A percentile compares a stretch with the other conserved stretches of the same genome.
phyloP scores from a whole-genome alignment of 1,140 invertebrate species.

The Drosophila bocki region DNA sequence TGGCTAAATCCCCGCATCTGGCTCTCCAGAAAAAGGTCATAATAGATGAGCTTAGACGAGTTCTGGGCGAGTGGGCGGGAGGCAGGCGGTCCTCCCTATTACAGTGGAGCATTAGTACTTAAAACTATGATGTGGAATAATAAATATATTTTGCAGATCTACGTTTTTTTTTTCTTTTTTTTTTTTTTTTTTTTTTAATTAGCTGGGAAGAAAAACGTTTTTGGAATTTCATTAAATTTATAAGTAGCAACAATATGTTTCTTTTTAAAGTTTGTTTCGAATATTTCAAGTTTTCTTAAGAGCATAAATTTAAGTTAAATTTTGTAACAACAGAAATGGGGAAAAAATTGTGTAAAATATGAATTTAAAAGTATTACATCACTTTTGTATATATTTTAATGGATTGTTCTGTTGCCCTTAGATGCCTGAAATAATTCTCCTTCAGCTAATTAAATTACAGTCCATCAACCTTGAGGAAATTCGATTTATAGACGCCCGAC shows the following conservation, averaged over 20 bases:
- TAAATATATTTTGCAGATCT: neutral
- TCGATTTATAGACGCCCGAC: constrained; percentile 2
- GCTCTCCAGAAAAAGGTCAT: constrained; percentile 79
- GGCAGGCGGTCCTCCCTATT: neutral
- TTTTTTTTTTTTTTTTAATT: neutral
- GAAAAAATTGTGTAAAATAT: neutral
- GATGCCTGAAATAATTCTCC: too few species aligned
- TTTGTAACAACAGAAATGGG: too few species aligned
- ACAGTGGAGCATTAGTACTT: constrained; percentile 19
- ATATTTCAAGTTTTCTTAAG: neutral
- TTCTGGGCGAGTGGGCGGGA: constrained; percentile 19
- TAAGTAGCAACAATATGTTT: too few species aligned
- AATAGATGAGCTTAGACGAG: constrained; percentile 76
- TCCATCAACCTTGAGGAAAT: neutral
- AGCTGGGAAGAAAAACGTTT: rapidly evolving
- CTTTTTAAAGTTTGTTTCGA: too few species aligned
- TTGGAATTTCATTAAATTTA: too few species aligned
- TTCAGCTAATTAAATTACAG: neutral
- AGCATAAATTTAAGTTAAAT: neutral
- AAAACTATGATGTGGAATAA: neutral
- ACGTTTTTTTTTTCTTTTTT: neutral
- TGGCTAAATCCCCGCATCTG: constrained; percentile 74
- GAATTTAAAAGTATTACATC: too few species aligned
- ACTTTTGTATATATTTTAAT: too few species aligned
- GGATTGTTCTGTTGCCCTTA: too few species aligned